A percentile compares a stretch with the other conserved stretches of the same genome.
Evolutionary conservation across 2,888 invertebrate species (phyloP).

Genomic region (Dynastes maya): DNA sequence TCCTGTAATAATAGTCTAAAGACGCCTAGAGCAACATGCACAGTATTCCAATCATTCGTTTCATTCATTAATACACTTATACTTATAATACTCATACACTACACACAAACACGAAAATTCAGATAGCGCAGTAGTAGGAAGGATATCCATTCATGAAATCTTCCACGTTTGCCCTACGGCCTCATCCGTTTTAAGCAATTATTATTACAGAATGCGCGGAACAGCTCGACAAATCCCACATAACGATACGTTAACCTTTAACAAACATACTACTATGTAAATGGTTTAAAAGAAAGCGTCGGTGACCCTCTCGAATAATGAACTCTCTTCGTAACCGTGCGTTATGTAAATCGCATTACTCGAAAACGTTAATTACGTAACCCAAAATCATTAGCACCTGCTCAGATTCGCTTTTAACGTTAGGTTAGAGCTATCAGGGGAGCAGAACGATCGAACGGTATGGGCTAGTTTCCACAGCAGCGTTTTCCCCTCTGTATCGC

Average conservation of each 20-base stretch:
- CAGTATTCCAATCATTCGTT: neutral
- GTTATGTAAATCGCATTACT: slow-evolving; percentile 5
- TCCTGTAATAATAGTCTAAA: neutral
- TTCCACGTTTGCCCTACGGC: slow-evolving; percentile 32
- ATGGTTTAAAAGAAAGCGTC: neutral
- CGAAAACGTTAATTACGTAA: slow-evolving; percentile 45
- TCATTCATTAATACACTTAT: slow-evolving; percentile 30
- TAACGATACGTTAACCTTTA: slow-evolving; percentile 17
- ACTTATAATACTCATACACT: neutral
- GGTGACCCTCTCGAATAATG: neutral
- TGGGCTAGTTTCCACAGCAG: slow-evolving; percentile 11
- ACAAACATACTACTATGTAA: too few species aligned
- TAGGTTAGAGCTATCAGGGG: slow-evolving; percentile 63
- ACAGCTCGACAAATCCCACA: slow-evolving; percentile 1
- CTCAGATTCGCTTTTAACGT: slow-evolving; percentile 69
- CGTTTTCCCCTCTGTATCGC: slow-evolving; percentile 47
- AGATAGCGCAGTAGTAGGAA: slow-evolving; percentile 10
- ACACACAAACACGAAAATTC: slow-evolving; percentile 12
- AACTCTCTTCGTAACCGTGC: neutral
- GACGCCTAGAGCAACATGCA: too few species aligned
- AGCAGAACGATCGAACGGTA: slow-evolving; percentile 55
- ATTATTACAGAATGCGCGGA: neutral
- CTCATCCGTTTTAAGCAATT: slow-evolving; percentile 21
- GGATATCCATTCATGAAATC: slow-evolving; percentile 39
- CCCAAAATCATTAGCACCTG: slow-evolving; percentile 51